Percentiles rank a stretch among this genome's conserved stretches.
Evolutionary conservation across 1,140 invertebrate species (phyloP).

Genomic region (Vanessa tameamea): DNA sequence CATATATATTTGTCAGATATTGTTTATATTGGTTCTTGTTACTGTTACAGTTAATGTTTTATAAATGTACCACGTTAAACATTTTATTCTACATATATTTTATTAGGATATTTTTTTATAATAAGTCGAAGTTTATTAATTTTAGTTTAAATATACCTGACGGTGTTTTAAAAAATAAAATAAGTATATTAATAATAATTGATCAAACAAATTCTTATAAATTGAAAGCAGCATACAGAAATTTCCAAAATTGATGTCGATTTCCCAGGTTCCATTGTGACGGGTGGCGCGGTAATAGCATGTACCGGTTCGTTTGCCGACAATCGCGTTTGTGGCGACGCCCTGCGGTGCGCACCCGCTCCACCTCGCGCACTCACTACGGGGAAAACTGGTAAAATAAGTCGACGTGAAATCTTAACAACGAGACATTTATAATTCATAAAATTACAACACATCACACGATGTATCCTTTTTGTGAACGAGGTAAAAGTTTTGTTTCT

Average conservation of each 20-base stretch:
- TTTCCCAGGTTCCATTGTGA: conserved; percentile 39
- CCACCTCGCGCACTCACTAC: conserved; percentile 12
- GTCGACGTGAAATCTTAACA: conserved; percentile 13
- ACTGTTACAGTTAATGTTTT: no score
- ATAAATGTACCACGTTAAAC: no score
- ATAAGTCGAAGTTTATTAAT: no score
- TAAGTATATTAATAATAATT: no score
- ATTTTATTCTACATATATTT: no score
- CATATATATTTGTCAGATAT: no score
- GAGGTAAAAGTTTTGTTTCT: no score
- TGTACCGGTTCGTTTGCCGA: conserved; percentile 70
- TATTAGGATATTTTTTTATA: no score
- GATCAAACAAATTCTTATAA: background rate
- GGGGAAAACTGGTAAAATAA: background rate
- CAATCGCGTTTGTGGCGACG: conserved; percentile 71
- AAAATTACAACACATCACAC: background rate
- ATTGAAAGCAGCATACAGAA: conserved; percentile 3
- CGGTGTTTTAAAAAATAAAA: no score
- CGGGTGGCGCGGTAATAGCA: conserved; percentile 64
- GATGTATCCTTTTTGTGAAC: no score
- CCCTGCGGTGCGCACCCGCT: conserved; percentile 46
- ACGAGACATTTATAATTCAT: background rate
- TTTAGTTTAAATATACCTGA: no score
- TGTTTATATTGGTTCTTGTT: no score
- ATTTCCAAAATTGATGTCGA: conserved; percentile 24